phyloP scores from a whole-genome alignment of 2,888 invertebrate species.

The Aspidiotus destructor region DNA sequence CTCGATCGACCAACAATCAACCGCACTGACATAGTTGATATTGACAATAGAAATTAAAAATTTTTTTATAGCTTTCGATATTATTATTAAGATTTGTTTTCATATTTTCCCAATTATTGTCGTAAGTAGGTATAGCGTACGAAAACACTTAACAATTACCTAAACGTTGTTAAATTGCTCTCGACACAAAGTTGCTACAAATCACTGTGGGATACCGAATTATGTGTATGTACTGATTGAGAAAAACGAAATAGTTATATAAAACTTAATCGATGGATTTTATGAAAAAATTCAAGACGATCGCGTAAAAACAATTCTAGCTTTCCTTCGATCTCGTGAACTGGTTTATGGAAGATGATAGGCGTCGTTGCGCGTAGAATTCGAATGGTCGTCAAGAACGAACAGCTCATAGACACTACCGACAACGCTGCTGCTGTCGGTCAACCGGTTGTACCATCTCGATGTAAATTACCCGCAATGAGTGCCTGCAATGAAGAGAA shows the following conservation, averaged over 20 bases:
- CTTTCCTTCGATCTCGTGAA: constrained; percentile 27
- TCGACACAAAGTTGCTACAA: constrained; percentile 16
- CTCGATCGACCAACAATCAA: not conserved
- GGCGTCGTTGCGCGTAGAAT: not conserved
- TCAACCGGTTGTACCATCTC: constrained; percentile 4
- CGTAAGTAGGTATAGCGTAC: constrained; percentile 13
- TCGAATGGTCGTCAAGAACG: not conserved
- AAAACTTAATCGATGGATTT: too few species aligned
- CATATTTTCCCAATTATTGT: not conserved
- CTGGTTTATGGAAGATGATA: constrained; percentile 27
- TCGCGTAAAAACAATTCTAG: constrained; percentile 19
- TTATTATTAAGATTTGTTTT: too few species aligned
- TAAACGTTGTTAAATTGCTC: constrained; percentile 24
- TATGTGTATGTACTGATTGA: constrained; percentile 14
- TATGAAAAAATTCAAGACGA: not conserved
- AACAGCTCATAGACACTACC: not conserved
- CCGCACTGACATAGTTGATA: constrained; percentile 10
- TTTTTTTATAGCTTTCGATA: not conserved
- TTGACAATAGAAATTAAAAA: not conserved
- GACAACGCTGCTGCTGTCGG: not conserved
- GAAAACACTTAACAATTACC: constrained; percentile 21
- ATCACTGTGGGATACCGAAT: constrained; percentile 13
- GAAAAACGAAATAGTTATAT: too few species aligned
- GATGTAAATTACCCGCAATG: constrained; percentile 1
- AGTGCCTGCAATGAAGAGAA: not conserved